Evolutionary conservation across 2,797 vertebrate genomes (phyloP).

Genomic region (Coreius guichenoti): DNA sequence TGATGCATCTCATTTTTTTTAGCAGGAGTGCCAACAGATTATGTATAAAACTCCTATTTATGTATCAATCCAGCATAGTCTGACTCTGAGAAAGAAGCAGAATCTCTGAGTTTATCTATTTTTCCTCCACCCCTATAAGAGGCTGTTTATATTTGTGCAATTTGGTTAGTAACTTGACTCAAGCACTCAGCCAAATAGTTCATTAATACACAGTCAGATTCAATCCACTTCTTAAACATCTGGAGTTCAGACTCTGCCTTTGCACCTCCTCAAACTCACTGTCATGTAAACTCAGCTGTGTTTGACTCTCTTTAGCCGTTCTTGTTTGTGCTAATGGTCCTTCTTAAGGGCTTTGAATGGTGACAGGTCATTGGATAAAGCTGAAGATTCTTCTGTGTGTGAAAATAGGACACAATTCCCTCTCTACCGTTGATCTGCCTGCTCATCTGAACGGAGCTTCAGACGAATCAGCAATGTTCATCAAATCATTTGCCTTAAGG

Average conservation of each 20-base stretch:
- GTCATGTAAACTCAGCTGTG: conserved; percentile 1
- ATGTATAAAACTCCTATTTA: not conserved
- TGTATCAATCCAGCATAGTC: too few relatives aligned
- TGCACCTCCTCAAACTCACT: not conserved
- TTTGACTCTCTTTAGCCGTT: not conserved
- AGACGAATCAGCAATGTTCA: not conserved
- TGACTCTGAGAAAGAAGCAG: too few relatives aligned
- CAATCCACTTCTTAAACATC: not conserved
- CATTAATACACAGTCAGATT: not conserved
- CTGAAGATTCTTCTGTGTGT: too few relatives aligned
- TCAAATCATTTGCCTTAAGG: too few relatives aligned
- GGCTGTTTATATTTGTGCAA: not conserved
- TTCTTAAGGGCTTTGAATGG: not conserved
- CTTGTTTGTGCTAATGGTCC: not conserved
- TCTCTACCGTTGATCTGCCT: not conserved
- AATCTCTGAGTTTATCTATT: too few relatives aligned
- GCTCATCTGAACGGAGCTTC: not conserved
- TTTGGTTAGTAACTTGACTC: not conserved
- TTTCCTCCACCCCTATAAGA: too few relatives aligned
- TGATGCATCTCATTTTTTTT: not conserved
- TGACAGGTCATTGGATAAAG: not conserved
- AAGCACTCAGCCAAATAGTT: not conserved
- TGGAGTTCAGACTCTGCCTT: not conserved
- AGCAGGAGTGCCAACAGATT: not conserved
- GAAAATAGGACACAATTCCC: not conserved